Conservation (phyloP, 2,888 invertebrate species). For the Nemurella pictetii region DNA sequence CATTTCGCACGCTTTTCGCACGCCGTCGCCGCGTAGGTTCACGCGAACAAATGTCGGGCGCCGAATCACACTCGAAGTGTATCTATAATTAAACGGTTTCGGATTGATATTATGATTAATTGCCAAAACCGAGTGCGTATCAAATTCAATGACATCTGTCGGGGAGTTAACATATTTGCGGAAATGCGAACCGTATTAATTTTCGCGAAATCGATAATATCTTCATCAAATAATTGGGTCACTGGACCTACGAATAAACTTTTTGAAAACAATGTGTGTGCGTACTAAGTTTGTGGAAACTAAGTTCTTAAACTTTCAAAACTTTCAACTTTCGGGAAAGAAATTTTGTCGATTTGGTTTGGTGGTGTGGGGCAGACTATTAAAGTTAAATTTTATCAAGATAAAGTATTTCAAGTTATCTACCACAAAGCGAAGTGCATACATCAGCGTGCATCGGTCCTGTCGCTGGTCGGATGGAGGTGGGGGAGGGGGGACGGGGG, state of each 20-base stretch:
- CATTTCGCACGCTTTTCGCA: background rate
- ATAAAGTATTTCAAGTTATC: background rate
- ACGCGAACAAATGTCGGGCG: background rate
- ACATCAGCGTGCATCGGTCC: background rate
- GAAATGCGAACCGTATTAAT: background rate
- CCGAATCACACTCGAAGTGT: background rate
- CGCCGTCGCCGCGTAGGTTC: no score
- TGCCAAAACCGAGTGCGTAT: background rate
- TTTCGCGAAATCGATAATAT: background rate
- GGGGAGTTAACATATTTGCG: background rate
- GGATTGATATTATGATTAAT: background rate
- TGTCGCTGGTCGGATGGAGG: background rate
- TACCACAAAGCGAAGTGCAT: background rate
- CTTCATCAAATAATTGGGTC: constrained; percentile 21
- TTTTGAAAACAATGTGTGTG: constrained; percentile 7
- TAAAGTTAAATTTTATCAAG: background rate
- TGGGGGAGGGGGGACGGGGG: background rate
- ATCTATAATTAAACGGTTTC: background rate
- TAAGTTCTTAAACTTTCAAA: background rate
- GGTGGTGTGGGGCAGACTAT: background rate
- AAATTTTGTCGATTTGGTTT: constrained; percentile 6
- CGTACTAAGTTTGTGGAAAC: background rate
- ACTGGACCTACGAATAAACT: background rate
- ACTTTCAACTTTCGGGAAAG: constrained; percentile 17
- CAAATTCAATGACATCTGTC: background rate